Conservation (phyloP, 2,113 vertebrate genomes). For the Leiothrix lutea region DNA sequence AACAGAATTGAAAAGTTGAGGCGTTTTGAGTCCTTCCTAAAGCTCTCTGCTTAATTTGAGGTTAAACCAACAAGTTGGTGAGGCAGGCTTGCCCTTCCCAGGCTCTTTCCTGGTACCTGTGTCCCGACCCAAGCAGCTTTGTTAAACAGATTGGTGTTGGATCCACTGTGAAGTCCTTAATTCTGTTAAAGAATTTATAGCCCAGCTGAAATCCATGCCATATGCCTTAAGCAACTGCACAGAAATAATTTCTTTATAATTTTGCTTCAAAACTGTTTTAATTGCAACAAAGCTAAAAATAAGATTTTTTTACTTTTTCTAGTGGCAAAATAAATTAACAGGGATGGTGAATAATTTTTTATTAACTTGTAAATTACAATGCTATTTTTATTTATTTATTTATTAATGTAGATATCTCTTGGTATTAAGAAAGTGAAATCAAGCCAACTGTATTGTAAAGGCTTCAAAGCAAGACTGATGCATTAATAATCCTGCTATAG, state of each 20-base stretch:
- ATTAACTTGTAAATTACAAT: not conserved
- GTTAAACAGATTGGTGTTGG: not conserved
- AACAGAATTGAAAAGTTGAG: not conserved
- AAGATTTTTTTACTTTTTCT: not conserved
- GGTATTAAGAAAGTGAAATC: not conserved
- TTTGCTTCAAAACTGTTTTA: not conserved
- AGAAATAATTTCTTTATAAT: not conserved
- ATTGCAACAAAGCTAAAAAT: not conserved
- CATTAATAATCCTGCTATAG: not conserved
- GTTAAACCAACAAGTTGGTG: not conserved
- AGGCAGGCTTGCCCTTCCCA: not conserved
- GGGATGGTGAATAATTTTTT: not conserved
- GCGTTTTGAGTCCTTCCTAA: not conserved
- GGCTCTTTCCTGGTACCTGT: not conserved
- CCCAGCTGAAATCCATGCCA: not conserved
- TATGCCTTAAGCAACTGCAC: conserved; percentile 23
- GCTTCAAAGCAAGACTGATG: not conserved
- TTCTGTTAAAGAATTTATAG: conserved; percentile 15
- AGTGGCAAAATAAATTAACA: not conserved
- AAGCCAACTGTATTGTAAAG: not conserved
- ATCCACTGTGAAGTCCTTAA: not conserved
- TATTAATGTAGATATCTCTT: not conserved
- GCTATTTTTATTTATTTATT: not conserved
- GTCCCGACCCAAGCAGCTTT: not conserved
- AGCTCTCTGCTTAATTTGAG: not conserved